Base-by-base conservation (phyloP, 2,797 vertebrate genomes). In the Otolemur crassicaudatus region DNA sequence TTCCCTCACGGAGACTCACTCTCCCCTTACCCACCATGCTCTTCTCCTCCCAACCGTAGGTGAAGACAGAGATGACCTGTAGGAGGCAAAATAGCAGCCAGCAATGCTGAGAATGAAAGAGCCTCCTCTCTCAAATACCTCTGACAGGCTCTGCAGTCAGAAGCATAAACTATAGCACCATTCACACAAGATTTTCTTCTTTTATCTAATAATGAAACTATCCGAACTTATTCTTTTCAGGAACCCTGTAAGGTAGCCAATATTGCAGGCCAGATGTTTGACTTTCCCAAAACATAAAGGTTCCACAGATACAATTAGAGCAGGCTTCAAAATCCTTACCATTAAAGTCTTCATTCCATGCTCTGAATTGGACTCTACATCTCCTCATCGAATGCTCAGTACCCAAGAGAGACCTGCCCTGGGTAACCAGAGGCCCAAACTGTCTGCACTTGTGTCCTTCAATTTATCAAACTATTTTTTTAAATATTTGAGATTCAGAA, bases 401-500 rank as follows among this genome's bases (percentile, higher is more conserved):
- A 91, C 69, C 67, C 40, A 49, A 29, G 22, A 94, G 17, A 93
- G 49, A 94, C 56, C 9, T 63, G 31, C 58, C 19, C 23, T 73
- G 67, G n/a, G 37, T 17, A 89, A 53, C 67, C 46, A 73, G 20
- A 58, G 19, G 37, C 31, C 80, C 84, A 87, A 34, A 80, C 80
- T 88, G 4, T 70, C 67, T 76, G 29, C 27, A 82, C 69, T 83
- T 95, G 13, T 80, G 88, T 53, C 53, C 81, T 34, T 91, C 13
- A 60, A 73, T 46, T 60, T 34, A 61, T 58, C 49, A 94, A 90
- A 94, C 31, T 43, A 29, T 60, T 69, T 96, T 94, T 76, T 79
- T 80, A 96, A 95, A 93, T 91, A 86, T 31, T 60, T 83, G 49
- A 16, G 46, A 94, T 83, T 96, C 56, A 67, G 67, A 53, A 82